Conservation (phyloP, 2,113 vertebrate species). For the Collichthys lucidus region DNA sequence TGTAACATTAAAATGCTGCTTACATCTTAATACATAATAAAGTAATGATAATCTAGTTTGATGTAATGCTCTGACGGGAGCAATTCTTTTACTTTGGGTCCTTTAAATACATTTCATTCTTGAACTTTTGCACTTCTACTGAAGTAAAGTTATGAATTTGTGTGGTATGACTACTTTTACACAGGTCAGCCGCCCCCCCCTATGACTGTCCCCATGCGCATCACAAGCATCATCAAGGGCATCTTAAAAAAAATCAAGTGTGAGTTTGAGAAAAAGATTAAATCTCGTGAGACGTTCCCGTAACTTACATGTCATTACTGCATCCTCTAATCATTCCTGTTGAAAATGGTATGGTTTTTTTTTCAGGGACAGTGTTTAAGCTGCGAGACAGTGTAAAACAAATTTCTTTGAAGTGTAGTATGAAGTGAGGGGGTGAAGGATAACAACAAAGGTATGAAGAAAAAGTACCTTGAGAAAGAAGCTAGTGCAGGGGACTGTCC, state of each 20-base stretch:
- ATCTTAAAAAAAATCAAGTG: not conserved
- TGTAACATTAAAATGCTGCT: not conserved
- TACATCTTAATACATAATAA: not conserved
- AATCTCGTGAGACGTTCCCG: not conserved
- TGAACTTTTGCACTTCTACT: too few relatives aligned
- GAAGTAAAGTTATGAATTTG: too few relatives aligned
- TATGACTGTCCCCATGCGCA: not conserved
- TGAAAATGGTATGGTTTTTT: constrained; percentile 22
- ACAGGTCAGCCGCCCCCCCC: not conserved
- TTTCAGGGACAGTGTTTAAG: constrained; percentile 27
- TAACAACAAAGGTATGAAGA: constrained; percentile 65
- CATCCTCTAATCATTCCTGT: not conserved
- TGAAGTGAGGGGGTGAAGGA: constrained; percentile 69
- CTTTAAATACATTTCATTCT: too few relatives aligned
- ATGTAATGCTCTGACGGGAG: too few relatives aligned
- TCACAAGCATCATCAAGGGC: not conserved
- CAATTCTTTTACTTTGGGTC: too few relatives aligned
- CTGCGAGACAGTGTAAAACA: constrained; percentile 25
- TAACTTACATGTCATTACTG: not conserved
- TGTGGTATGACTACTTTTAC: not conserved
- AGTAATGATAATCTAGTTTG: not conserved
- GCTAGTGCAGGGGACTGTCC: constrained; percentile 66
- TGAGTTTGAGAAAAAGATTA: not conserved
- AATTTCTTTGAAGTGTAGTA: constrained; percentile 22
- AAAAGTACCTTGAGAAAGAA: constrained; percentile 74